Percentiles rank a stretch among this genome's conserved stretches.
Evolutionary conservation across 2,888 invertebrate species (phyloP).

Genomic region (Phasia obesa): DNA sequence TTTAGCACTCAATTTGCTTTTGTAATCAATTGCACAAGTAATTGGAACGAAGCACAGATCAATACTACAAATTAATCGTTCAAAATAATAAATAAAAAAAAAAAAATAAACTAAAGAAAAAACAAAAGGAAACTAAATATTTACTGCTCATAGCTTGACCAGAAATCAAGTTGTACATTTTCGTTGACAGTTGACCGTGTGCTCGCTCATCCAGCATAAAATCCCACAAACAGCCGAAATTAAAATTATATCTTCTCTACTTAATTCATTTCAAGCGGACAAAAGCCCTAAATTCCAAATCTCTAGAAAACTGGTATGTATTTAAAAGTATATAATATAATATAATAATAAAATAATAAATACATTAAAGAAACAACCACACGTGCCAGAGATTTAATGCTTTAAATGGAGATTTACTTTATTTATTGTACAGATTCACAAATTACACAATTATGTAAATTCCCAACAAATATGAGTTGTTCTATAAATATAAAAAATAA

Average conservation of each 20-base stretch:
- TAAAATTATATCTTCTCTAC: constrained; percentile 24
- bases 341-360: neutral
- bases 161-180: constrained; percentile 60
- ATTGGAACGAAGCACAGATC: constrained; percentile 61
- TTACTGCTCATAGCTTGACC: constrained; percentile 5
- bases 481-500: too few relatives aligned
- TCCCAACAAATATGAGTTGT: neutral
- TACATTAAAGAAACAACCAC: constrained; percentile 57
- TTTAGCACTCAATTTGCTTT: constrained; percentile 71
- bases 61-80: constrained; percentile 65
- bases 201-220: constrained; percentile 66
- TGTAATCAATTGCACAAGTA: constrained; percentile 66
- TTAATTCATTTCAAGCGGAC: constrained; percentile 41
- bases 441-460: constrained; percentile 42
- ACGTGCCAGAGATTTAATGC: constrained; percentile 52
- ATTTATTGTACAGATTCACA: constrained; percentile 7
- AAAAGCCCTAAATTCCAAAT: constrained; percentile 11
- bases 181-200: constrained; percentile 67
- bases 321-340: constrained; percentile 2
- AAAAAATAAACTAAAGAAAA: neutral
- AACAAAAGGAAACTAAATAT: constrained; percentile 1
- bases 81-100: constrained; percentile 54
- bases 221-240: constrained; percentile 53
- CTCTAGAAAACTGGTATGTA: constrained; percentile 32
- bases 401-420: constrained; percentile 17